Evolutionary conservation across 2,888 invertebrate genomes (phyloP), one percentile per base, ranked within the genome.

Genomic region (Pollenia angustigena): DNA sequence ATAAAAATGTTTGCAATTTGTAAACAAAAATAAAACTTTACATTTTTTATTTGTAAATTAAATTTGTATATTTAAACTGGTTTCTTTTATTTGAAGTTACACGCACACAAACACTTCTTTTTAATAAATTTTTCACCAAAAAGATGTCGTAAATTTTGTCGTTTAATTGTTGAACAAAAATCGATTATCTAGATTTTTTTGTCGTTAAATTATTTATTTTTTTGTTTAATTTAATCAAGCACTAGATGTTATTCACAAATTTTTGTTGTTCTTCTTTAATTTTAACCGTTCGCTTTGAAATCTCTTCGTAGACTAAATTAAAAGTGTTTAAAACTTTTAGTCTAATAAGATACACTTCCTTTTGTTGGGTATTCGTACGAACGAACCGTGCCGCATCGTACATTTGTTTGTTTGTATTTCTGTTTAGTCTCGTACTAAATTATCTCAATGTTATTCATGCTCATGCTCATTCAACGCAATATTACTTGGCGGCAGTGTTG

Each of bases 231-330:
- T 52, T 66, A 4, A 58, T 66, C 42, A 52, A 60, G 64, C 68
- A 75, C 60, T 68, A 56, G 12, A 18, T 42, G 4, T 12, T 46
- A 18, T 72, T 12, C 2, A 50, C 32, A 12, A 50, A 8, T 23
- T 18, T 42, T n/a, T 42, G 12, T 46, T 46, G 12, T 60, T 71
- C 9, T 16, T 64, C 56, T 79, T 48, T 23, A 66, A 68, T 60
- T 78, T 62, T 68, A 68, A 84, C 87, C 87, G 84, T 81, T 87
- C 87, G 87, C 84, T 87, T 84, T 87, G 78, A 87, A 78, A 81
- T 81, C 87, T 87, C 84, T 84, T 84, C 81, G 87, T 84, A 78
- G 84, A 87, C 87, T 87, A 74, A 84, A 78, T 81, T 81, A 87
- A 76, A 68, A 84, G 40, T 74, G n/a, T 62, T 81, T 62, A 50